Base-by-base conservation (phyloP, 2,888 invertebrate species). In the Chrysodeixis includens region DNA sequence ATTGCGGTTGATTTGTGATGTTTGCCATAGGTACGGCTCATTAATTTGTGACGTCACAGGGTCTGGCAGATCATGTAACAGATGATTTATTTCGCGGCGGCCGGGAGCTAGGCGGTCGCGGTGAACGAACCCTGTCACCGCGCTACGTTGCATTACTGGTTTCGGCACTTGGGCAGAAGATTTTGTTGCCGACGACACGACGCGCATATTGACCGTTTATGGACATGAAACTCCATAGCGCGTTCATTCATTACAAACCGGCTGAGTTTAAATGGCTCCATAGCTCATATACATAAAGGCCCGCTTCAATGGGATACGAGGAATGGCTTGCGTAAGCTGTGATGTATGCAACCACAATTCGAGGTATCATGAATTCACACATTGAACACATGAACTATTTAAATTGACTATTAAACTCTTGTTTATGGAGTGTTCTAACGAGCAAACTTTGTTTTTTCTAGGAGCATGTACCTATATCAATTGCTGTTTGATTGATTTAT, bases 51-150 rank as follows among this genome's bases (percentile, higher is more conserved):
- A 85, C 84, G 83, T 89, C 87, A 86, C 83, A 75, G 80, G 80
- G 80, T 82, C 79, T 79, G 70, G 74, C 79, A 53, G 71, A 81
- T 86, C 85, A 81, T 86, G 87, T 85, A 88, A 86, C 86, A 87
- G 86, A 90, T 92, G 91, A 93, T 92, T 88, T 91, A 92, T 90
- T 90, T 87, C 82, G 83, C 83, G 82, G 81, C 82, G 76, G 79
- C 82, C 67, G 75, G 81, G 78, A 83, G 86, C 83, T 83, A 78
- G 86, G 79, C 86, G 87, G 81, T 84, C 82, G 86, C 92, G 94
- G 94, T 94, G 91, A 94, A 94, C 91, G 94, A 94, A 93, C 94
- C 90, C 89, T 91, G 91, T 91, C 91, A 91, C 90, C 86, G 85
- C 79, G 82, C 86, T 83, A 84, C 87, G 83, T 83, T 82, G 85